Evolutionary conservation across 1,140 invertebrate genomes (phyloP), one percentile per base, ranked within the genome.

Genomic region (Drosophila serrata): DNA sequence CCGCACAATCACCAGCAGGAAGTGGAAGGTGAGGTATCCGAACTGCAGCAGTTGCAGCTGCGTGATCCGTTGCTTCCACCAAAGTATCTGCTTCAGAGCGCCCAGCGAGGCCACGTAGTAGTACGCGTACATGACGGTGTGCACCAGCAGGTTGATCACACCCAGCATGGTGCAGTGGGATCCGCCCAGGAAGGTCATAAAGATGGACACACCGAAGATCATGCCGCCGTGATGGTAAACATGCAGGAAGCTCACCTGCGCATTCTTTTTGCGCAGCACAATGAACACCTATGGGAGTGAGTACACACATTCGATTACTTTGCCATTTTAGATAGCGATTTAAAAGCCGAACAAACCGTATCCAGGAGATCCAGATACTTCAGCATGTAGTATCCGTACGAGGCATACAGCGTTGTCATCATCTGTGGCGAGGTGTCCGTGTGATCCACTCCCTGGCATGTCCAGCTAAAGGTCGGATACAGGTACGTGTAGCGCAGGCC

Each of bases 181-280:
- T 24, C 77, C 96, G 91, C 94, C 84, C 4, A 95, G 46, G 79
- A 94, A 95, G 74, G 94, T 95, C 7, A 93, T 91, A 3, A 81
- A 92, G 13, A 82, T 69, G 93, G 94, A 95, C 13, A 92, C 91
- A 0, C 92, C 92, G 6, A 94, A 75, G 4, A 95, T 91, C 95
- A 97, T 97, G 1, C 95, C 95, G 7, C 94, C 94, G 85, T 98
- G 97, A 91, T 98, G 97, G 90, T 97, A 97, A 0, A 98, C 94
- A 76, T 98, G 97, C 6, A 98, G 94, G 82, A 97, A 97, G 13
- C 96, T 95, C 5, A 97, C 93, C 93, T 98, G 97, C 67, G 95
- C 95, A 63, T 96, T 94, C 90, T 98, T 98, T 91, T 98, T 98
- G 5, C 96, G 94, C 48, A 97, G 81, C 51, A 97, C 94, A 82